phyloP scores from a whole-genome alignment of 2,113 vertebrate species.

The Sebastes schlegelii region DNA sequence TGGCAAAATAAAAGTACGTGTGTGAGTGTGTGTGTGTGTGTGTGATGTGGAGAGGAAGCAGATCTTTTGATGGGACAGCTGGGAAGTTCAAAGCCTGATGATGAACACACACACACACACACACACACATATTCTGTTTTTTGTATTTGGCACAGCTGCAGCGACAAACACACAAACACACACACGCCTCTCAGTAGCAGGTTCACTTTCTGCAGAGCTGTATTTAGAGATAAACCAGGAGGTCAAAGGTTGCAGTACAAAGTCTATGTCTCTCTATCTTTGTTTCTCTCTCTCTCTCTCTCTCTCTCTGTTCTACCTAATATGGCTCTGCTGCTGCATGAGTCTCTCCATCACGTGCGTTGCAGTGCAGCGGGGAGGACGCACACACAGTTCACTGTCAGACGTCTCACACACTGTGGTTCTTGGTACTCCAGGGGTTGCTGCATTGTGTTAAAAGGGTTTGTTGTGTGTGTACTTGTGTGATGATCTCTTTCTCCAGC shows the following conservation, averaged over 20 bases:
- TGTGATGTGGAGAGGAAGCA: constrained; percentile 53
- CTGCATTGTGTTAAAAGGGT: constrained; percentile 16
- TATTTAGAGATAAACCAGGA: constrained; percentile 65
- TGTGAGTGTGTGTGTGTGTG: not conserved
- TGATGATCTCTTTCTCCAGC: not conserved
- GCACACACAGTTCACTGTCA: constrained; percentile 4
- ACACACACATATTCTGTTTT: constrained; percentile 15
- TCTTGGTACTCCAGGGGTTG: constrained; percentile 14
- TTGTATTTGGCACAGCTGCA: constrained; percentile 48
- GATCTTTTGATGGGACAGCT: constrained; percentile 75
- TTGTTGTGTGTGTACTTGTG: constrained; percentile 14
- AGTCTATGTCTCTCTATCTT: constrained; percentile 49
- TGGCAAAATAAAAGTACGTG: not conserved
- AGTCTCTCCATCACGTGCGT: constrained; percentile 56
- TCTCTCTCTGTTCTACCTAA: constrained; percentile 66
- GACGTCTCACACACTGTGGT: not conserved
- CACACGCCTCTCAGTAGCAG: constrained; percentile 47
- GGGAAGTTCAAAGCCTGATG: constrained; percentile 73
- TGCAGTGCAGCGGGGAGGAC: not conserved
- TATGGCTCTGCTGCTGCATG: constrained; percentile 68
- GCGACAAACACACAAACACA: constrained; percentile 13
- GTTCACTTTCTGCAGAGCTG: constrained; percentile 58
- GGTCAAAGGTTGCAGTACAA: constrained; percentile 62
- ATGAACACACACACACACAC: constrained; percentile 39
- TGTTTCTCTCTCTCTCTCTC: constrained; percentile 49